Percentiles rank a stretch among this genome's conserved stretches.
phyloP scores from a whole-genome alignment of 2,797 vertebrate species.

The Clarias fuscus region DNA sequence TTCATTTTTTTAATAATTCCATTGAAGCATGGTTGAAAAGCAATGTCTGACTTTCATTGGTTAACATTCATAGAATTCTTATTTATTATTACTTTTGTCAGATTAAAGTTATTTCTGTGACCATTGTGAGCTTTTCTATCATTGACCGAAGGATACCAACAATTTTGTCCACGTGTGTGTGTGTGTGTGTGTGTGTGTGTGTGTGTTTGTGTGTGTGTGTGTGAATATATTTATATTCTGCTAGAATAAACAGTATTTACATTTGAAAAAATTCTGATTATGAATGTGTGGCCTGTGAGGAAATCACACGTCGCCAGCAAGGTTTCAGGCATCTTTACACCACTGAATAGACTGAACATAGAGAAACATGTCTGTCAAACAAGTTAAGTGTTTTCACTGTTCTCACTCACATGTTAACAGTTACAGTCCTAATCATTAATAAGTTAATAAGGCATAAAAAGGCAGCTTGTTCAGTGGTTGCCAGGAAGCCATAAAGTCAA shows the following conservation, averaged over 20 bases:
- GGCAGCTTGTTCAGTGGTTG: not conserved
- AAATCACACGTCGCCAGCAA: not conserved
- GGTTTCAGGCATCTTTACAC: not conserved
- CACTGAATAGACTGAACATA: not conserved
- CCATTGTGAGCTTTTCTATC: too few species aligned
- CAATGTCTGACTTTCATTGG: too few species aligned
- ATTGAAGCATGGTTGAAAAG: too few species aligned
- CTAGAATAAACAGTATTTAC: not conserved
- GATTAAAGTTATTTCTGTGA: too few species aligned
- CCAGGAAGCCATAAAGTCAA: not conserved
- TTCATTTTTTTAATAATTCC: too few species aligned
- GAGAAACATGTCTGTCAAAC: not conserved
- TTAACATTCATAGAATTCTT: too few species aligned
- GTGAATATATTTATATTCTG: too few species aligned
- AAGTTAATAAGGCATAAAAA: not conserved
- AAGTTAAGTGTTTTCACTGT: not conserved
- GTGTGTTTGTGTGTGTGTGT: too few species aligned
- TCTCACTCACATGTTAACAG: not conserved
- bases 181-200: too few species aligned
- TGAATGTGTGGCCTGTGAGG: not conserved
- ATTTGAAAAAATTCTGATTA: not conserved
- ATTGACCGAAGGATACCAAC: too few species aligned
- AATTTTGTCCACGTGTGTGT: too few species aligned
- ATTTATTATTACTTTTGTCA: too few species aligned
- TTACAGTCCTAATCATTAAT: not conserved